Conservation (phyloP, 2,888 invertebrate genomes). For the Mantis religiosa region DNA sequence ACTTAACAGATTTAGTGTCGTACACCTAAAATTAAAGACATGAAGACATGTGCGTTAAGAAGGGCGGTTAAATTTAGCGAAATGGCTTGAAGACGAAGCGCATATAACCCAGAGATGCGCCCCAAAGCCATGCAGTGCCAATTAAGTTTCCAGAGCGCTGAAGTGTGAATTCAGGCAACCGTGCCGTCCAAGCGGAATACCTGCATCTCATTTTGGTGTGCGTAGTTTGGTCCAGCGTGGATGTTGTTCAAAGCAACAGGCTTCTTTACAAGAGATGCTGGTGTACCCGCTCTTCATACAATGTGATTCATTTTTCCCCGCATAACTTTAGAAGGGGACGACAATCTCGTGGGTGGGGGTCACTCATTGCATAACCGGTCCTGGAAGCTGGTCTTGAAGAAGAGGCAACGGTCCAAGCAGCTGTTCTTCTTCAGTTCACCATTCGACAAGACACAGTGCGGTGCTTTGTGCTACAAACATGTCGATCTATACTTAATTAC, state of each 20-base stretch:
- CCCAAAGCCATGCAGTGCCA: not conserved
- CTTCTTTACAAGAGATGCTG: not conserved
- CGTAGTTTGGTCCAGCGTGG: not conserved
- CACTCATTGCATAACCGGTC: constrained; percentile 27
- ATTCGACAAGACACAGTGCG: not conserved
- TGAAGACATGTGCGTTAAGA: not conserved
- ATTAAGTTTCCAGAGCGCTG: not conserved
- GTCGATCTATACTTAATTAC: not conserved
- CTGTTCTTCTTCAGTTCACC: not conserved
- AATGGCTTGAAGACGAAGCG: not conserved
- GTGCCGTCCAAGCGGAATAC: not conserved
- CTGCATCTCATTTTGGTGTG: not conserved
- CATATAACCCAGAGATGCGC: not conserved
- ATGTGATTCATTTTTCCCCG: not conserved
- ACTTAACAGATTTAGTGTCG: not conserved
- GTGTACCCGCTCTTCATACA: not conserved
- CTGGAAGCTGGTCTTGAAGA: constrained; percentile 3
- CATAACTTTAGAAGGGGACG: not conserved
- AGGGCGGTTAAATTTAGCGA: not conserved
- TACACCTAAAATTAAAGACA: not conserved
- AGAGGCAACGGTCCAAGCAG: constrained; percentile 21
- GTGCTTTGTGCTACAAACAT: not conserved
- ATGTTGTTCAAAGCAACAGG: not conserved
- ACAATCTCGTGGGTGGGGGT: constrained; percentile 22
- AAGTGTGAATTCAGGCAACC: not conserved